Percentiles rank a stretch among this genome's conserved stretches.
These are phyloP conservation scores for Serrognathus titanus DNA, from an alignment of 2,888 invertebrate genomes.

Conservation along the genomic window DNA sequence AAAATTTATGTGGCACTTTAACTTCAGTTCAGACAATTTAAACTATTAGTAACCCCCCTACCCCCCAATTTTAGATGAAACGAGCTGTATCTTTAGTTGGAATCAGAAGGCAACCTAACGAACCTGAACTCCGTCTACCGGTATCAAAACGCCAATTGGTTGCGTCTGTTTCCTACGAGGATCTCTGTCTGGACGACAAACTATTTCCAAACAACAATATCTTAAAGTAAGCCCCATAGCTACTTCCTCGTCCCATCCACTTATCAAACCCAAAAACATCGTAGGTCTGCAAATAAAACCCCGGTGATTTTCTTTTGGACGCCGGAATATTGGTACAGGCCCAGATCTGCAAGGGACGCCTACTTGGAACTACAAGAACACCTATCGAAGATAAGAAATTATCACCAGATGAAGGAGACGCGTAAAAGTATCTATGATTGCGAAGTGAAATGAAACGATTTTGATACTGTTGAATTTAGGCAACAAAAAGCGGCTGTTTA, in stretches of 20 bases:
- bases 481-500: slow-evolving; percentile 4
- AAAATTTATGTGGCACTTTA: too few species aligned
- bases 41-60: too few species aligned
- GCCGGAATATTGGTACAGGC: slow-evolving; percentile 55
- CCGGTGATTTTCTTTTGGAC: slow-evolving; percentile 55
- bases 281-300: slow-evolving; percentile 33
- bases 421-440: slow-evolving; percentile 16
- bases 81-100: slow-evolving; percentile 48
- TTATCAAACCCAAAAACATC: slow-evolving; percentile 1
- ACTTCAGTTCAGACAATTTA: too few species aligned
- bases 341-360: slow-evolving; percentile 47
- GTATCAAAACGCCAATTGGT: slow-evolving; percentile 49
- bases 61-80: slow-evolving; percentile 35
- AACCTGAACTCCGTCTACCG: slow-evolving; percentile 47
- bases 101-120: slow-evolving; percentile 43
- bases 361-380: slow-evolving; percentile 48
- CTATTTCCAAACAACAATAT: slow-evolving; percentile 26
- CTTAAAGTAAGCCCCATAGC: slow-evolving; percentile 24
- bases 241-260: background rate
- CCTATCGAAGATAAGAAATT: slow-evolving; percentile 36
- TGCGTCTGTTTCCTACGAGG: slow-evolving; percentile 49
- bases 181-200: slow-evolving; percentile 34
- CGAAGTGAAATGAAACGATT: too few species aligned
- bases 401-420: slow-evolving; percentile 23
- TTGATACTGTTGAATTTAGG: slow-evolving; percentile 1